A percentile compares a stretch with the other conserved stretches of the same genome.
Evolutionary conservation across 1,140 invertebrate species (phyloP).

Genomic region (Euwallacea fornicatus): DNA sequence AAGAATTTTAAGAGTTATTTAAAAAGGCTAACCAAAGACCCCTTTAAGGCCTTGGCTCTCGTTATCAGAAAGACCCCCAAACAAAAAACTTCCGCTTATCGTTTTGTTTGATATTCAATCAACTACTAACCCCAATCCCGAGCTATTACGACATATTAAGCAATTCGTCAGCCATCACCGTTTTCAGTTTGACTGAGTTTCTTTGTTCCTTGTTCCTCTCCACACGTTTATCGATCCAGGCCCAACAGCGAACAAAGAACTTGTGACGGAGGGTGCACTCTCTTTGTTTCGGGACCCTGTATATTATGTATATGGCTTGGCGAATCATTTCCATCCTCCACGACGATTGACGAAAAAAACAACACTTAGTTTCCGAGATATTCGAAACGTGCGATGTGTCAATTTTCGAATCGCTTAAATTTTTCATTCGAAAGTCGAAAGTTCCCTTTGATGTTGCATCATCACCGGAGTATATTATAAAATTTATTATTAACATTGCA

Average conservation of each 20-base stretch:
- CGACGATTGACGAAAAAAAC: no score
- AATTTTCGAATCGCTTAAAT: neutral
- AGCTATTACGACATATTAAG: constrained; percentile 18
- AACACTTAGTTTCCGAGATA: no score
- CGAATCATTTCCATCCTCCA: neutral
- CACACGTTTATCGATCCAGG: constrained; percentile 10
- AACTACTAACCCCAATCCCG: constrained; percentile 12
- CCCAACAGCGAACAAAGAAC: constrained; percentile 11
- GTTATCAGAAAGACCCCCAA: neutral
- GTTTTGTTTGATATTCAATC: constrained; percentile 6
- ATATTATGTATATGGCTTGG: neutral
- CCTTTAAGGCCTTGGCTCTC: no score
- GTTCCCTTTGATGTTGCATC: constrained; percentile 1
- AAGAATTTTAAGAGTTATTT: no score
- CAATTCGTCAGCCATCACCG: constrained; percentile 16
- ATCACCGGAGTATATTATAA: neutral
- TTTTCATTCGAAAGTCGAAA: neutral
- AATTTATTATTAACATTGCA: constrained; percentile 3
- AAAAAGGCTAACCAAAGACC: no score
- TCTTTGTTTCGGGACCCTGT: constrained; percentile 14
- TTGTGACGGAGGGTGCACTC: constrained; percentile 13
- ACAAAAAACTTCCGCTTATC: constrained; percentile 3
- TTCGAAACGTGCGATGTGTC: neutral
- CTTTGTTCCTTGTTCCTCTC: constrained; percentile 18
- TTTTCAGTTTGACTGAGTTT: constrained; percentile 12